Evolutionary conservation across 2,113 vertebrate species (phyloP).

Genomic region (Zeus faber): DNA sequence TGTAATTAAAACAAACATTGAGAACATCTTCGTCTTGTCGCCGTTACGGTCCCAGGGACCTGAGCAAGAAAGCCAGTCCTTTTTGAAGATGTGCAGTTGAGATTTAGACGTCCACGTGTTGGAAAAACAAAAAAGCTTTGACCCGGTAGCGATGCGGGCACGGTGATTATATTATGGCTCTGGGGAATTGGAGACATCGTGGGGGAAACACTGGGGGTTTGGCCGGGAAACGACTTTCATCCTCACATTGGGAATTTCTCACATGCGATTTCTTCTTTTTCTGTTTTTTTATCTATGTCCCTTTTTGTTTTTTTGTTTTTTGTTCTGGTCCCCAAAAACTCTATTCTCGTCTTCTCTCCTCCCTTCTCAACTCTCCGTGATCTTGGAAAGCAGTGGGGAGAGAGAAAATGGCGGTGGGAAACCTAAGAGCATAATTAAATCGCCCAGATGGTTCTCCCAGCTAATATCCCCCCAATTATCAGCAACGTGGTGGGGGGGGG

Average conservation of each 20-base stretch:
- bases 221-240: slow-evolving; percentile 19
- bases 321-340: slow-evolving; percentile 1
- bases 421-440: slow-evolving; percentile 59
- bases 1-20: too few species aligned
- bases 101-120: too few species aligned
- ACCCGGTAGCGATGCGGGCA: slow-evolving; percentile 3
- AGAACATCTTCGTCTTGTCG: too few species aligned
- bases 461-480: slow-evolving; percentile 65
- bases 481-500: slow-evolving; percentile 50
- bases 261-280: slow-evolving; percentile 20
- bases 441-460: slow-evolving; percentile 54
- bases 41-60: too few species aligned
- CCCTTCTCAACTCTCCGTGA: slow-evolving; percentile 16
- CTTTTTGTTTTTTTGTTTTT: background rate
- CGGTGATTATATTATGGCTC: slow-evolving; percentile 11
- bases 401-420: slow-evolving; percentile 27
- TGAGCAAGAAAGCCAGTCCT: too few species aligned
- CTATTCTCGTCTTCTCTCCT: slow-evolving; percentile 10
- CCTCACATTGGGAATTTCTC: slow-evolving; percentile 31
- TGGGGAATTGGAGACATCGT: slow-evolving; percentile 26
- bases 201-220: background rate
- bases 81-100: too few species aligned
- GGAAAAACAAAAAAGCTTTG: too few species aligned
- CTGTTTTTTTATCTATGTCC: slow-evolving; percentile 1
- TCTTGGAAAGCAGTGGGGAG: slow-evolving; percentile 1